Conservation (phyloP, 2,797 vertebrate species). For the Psittacula echo region DNA sequence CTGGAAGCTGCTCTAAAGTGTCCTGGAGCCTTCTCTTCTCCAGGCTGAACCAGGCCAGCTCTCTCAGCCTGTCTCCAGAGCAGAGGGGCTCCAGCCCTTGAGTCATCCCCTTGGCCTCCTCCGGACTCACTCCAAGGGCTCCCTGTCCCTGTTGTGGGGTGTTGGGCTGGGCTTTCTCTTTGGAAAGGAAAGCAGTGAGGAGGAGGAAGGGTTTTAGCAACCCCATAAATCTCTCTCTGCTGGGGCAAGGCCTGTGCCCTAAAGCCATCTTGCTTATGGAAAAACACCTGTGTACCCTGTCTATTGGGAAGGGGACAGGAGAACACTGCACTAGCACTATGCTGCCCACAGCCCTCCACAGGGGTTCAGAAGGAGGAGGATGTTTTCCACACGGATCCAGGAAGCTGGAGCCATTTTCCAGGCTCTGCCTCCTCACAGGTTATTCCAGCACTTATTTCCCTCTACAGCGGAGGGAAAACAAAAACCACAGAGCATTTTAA, state of each 20-base stretch:
- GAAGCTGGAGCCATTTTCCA: background rate
- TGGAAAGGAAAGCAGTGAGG: background rate
- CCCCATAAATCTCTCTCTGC: background rate
- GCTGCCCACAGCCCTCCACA: background rate
- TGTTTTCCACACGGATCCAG: background rate
- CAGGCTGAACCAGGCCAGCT: background rate
- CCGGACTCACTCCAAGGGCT: background rate
- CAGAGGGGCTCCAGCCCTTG: background rate
- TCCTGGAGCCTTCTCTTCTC: background rate
- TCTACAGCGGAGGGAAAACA: background rate
- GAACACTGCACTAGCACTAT: rapidly evolving
- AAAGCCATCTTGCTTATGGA: background rate
- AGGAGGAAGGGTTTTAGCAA: background rate
- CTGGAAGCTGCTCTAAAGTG: background rate
- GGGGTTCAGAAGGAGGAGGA: no score
- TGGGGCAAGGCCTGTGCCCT: background rate
- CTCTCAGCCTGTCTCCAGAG: background rate
- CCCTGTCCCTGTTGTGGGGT: background rate
- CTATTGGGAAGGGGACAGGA: background rate
- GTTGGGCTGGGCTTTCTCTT: background rate
- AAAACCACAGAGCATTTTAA: conserved; percentile 26
- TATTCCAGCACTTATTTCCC: background rate
- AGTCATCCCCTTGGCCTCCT: background rate
- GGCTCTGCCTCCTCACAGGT: background rate
- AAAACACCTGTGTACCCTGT: background rate